Conservation (phyloP, 2,888 invertebrate species). For the Lochmaea capreae region DNA sequence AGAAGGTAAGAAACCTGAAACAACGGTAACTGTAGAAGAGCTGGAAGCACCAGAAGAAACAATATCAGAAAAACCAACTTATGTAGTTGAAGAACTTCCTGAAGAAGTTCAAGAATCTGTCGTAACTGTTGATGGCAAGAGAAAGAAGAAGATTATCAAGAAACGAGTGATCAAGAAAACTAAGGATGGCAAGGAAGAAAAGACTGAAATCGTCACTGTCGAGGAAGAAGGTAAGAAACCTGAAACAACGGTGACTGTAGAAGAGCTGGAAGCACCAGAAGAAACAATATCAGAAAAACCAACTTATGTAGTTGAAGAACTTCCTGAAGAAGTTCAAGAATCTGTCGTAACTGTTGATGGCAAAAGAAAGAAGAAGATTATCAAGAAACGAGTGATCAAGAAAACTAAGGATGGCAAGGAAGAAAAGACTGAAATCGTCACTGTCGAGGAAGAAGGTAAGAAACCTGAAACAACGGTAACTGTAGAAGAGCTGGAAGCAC, state of each 20-base stretch:
- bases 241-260: constrained; percentile 56
- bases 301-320: constrained; percentile 50
- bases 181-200: constrained; percentile 58
- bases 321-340: constrained; percentile 56
- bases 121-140: constrained; percentile 47
- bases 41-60: constrained; percentile 52
- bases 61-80: constrained; percentile 40
- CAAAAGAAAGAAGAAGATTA: constrained; percentile 50
- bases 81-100: constrained; percentile 47
- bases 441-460: constrained; percentile 54
- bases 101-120: constrained; percentile 51
- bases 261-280: constrained; percentile 54
- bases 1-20: constrained; percentile 60
- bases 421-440: constrained; percentile 59
- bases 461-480: constrained; percentile 52
- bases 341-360: constrained; percentile 53
- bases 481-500: constrained; percentile 56
- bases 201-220: constrained; percentile 64
- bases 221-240: constrained; percentile 64
- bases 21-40: constrained; percentile 62
- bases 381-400: constrained; percentile 62
- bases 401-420: constrained; percentile 63
- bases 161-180: constrained; percentile 64
- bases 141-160: constrained; percentile 42
- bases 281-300: constrained; percentile 55